These are phyloP conservation scores for Oriolus oriolus DNA, from an alignment of 2,113 vertebrate genomes.

Conservation along the genomic window DNA sequence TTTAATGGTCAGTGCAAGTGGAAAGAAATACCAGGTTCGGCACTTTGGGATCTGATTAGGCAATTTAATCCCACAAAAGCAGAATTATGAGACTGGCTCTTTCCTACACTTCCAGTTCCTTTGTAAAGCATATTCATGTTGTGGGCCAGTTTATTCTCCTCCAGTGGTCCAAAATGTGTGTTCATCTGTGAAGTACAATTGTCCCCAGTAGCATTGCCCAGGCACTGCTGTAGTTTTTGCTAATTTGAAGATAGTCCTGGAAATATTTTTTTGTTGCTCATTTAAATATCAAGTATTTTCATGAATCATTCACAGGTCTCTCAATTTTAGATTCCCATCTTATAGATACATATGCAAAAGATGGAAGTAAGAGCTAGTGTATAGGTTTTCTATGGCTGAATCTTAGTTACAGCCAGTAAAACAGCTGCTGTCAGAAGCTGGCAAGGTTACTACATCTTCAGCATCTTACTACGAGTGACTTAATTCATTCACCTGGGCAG, in stretches of 20 bases:
- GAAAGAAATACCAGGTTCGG: neutral
- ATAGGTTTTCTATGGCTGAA: neutral
- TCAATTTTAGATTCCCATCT: neutral
- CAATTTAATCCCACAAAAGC: conserved; percentile 15
- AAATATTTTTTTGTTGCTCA: neutral
- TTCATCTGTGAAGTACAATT: neutral
- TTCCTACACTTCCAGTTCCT: neutral
- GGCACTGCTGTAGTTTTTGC: neutral
- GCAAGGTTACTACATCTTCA: neutral
- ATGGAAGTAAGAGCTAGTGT: neutral
- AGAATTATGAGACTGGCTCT: neutral
- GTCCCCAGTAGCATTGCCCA: neutral
- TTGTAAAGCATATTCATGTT: neutral
- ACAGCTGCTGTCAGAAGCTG: neutral
- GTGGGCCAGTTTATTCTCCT: neutral
- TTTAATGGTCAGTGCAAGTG: neutral
- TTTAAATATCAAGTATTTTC: neutral
- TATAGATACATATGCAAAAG: neutral
- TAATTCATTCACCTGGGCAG: neutral
- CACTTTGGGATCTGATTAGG: neutral
- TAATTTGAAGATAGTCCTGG: neutral
- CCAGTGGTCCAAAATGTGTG: neutral
- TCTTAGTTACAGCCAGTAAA: neutral
- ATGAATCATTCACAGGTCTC: neutral
- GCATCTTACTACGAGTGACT: neutral